These are phyloP conservation scores for Phaenicophaeus curvirostris DNA, from an alignment of 2,797 vertebrate genomes.

Conservation along the genomic window DNA sequence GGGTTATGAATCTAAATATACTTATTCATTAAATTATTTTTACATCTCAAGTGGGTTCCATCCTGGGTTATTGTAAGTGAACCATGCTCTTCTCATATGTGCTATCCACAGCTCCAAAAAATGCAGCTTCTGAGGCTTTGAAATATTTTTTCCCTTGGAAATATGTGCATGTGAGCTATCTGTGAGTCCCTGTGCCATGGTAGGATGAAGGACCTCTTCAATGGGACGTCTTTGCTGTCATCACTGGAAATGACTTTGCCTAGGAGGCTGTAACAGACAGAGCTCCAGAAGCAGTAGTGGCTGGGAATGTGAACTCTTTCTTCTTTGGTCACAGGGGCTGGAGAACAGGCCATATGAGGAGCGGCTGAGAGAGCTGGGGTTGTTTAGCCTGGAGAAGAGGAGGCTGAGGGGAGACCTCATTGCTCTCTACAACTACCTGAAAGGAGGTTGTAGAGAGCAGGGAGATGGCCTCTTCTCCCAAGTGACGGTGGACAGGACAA, in stretches of 20 bases:
- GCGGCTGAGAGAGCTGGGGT: too few species aligned
- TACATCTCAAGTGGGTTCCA: conserved; percentile 27
- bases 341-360: too few species aligned
- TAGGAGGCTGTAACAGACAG: background rate
- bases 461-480: too few species aligned
- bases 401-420: too few species aligned
- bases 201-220: background rate
- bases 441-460: too few species aligned
- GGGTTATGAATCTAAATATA: conserved; percentile 64
- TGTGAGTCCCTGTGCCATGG: background rate
- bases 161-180: background rate
- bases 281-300: background rate
- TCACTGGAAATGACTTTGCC: background rate
- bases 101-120: background rate
- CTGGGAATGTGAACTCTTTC: background rate
- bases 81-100: background rate
- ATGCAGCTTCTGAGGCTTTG: background rate
- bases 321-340: background rate
- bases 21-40: conserved; percentile 62
- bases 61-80: background rate
- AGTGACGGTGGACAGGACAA: too few species aligned
- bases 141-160: background rate
- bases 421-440: too few species aligned
- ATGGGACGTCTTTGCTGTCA: background rate
- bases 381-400: too few species aligned